Conservation (phyloP, 2,113 vertebrate genomes). For the Danio rerio region GRCz12tu NC_133185.1:29731501-29732000, state of each 20-base stretch:
- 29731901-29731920: background rate
- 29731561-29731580: background rate
- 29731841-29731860: constrained; percentile 26
- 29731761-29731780: constrained; percentile 42
- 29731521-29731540: background rate
- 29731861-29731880: constrained; percentile 29
- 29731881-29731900: background rate
- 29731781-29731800: constrained; percentile 45
- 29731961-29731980: constrained; percentile 1
- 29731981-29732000: constrained; percentile 17
- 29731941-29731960: background rate
- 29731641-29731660: too few relatives aligned
- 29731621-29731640: too few relatives aligned
- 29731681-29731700: too few relatives aligned
- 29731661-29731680: background rate
- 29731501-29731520: background rate
- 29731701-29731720: background rate
- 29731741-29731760: background rate
- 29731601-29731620: too few relatives aligned
- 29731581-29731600: too few relatives aligned
- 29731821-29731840: background rate
- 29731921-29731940: background rate
- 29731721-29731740: background rate
- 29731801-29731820: constrained; percentile 27
- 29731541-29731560: background rate